Conservation (phyloP, 1,140 invertebrate genomes). For the Steinernema khuongi region DNA sequence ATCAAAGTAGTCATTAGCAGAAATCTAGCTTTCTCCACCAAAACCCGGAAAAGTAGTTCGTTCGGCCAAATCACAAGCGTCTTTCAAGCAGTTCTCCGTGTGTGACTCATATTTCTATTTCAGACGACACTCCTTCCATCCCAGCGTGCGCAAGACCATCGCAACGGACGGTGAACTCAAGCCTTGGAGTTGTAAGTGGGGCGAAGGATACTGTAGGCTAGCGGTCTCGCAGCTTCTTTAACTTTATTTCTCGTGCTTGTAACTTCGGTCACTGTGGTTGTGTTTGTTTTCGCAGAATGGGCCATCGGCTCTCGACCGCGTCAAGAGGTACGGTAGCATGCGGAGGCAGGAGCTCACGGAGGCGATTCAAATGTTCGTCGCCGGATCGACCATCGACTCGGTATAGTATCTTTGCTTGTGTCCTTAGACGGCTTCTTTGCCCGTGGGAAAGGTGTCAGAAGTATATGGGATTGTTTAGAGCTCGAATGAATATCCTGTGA, state of each 20-base stretch:
- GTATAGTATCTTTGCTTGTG: background rate
- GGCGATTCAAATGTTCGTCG: background rate
- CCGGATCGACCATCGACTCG: background rate
- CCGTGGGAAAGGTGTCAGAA: background rate
- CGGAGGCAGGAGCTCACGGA: background rate
- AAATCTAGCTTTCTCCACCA: no score
- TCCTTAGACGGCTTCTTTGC: background rate
- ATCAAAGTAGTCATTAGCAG: no score
- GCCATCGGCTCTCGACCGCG: background rate
- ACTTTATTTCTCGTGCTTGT: background rate
- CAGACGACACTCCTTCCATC: background rate
- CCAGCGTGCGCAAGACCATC: background rate
- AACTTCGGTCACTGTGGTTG: constrained; percentile 8
- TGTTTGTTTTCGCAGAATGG: constrained; percentile 15
- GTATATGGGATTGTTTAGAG: background rate
- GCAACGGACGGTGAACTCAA: background rate
- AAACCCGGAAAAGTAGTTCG: no score
- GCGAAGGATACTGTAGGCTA: background rate
- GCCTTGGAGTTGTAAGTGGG: background rate
- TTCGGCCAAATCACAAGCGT: no score
- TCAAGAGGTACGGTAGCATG: constrained; percentile 9
- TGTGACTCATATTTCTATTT: background rate
- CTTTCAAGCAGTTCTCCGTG: background rate
- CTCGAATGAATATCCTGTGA: background rate
- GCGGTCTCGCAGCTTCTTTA: background rate